Evolutionary conservation across 2,888 invertebrate genomes (phyloP).

Genomic region (Drosophila putrida): DNA sequence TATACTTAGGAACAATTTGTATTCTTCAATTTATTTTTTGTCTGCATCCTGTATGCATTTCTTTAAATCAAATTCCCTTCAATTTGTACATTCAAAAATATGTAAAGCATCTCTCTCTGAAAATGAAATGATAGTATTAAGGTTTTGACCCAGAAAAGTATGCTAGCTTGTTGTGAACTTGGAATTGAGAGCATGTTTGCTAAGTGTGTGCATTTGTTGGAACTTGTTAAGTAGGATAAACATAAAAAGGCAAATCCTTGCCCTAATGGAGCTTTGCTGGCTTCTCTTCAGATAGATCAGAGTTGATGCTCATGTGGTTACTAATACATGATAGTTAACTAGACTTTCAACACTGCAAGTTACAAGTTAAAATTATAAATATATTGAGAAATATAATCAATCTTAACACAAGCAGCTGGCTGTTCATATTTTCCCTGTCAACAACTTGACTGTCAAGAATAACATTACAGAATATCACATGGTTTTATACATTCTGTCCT

Average conservation of each 20-base stretch:
- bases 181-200: not conserved
- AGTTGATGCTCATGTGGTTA: no score
- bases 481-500: not conserved
- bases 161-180: not conserved
- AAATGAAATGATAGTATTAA: not conserved
- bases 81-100: slow-evolving; percentile 2
- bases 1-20: not conserved
- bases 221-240: not conserved
- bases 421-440: no score
- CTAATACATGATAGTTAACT: no score
- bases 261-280: no score
- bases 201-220: not conserved
- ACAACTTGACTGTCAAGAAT: not conserved
- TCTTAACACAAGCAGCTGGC: no score
- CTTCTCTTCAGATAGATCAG: no score
- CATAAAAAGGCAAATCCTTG: no score
- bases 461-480: not conserved
- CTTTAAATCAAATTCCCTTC: not conserved
- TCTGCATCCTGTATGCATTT: not conserved
- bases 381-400: no score
- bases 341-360: no score
- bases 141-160: slow-evolving; percentile 2
- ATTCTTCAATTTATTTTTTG: not conserved
- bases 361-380: no score
- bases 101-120: not conserved